Base-by-base conservation (phyloP, 2,113 vertebrate genomes). In the Oriolus oriolus region DNA sequence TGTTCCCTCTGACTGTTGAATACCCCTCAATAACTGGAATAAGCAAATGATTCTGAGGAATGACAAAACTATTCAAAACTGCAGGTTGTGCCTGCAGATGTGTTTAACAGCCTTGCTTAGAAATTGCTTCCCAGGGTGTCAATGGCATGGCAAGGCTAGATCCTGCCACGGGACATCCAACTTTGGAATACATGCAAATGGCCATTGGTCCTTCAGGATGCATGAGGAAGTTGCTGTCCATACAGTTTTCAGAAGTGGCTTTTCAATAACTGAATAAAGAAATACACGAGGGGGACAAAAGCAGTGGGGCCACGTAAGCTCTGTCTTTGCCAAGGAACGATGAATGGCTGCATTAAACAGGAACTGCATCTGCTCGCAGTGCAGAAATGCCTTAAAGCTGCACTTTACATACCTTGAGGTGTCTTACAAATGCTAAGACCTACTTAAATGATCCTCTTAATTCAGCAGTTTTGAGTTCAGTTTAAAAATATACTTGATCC, bases 101-200 rank as follows among this genome's bases (percentile, higher is more conserved):
- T 9, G 6, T 68, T 83, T 66, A 90, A 31, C 24, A 66, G 35
- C n/a, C 30, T 87, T 54, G 42, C 18, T 75, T 37, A 47, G 47
- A 26, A 81, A 70, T 45, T 59, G 44, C 16, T 71, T 78, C n/a
- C 28, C 8, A 0, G 2, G 0, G 0, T 59, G 33, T 7, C 2
- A 1, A 4, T 30, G 44, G 18, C 26, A 26, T 80, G 33, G 13
- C n/a, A 10, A 0, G 5, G 33, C 39, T 63, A 13, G 8, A 24
- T 71, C 42, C 42, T 12, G 9, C 39, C 56, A 4, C 0, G 2
- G 12, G 24, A 41, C 1, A 2, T 15, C 30, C 37, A 59, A 45
- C 33, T 12, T 1, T 44, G 53, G 37, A 9, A 16, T 7, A 16
- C 41, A 53, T 5, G 9, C 19, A 33, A 81, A 27, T 45, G 44